Percentiles rank a stretch among this genome's conserved stretches.
These are phyloP conservation scores for Agonopterix alstromeriana DNA, from an alignment of 2,888 invertebrate species.

Conservation along the genomic window DNA sequence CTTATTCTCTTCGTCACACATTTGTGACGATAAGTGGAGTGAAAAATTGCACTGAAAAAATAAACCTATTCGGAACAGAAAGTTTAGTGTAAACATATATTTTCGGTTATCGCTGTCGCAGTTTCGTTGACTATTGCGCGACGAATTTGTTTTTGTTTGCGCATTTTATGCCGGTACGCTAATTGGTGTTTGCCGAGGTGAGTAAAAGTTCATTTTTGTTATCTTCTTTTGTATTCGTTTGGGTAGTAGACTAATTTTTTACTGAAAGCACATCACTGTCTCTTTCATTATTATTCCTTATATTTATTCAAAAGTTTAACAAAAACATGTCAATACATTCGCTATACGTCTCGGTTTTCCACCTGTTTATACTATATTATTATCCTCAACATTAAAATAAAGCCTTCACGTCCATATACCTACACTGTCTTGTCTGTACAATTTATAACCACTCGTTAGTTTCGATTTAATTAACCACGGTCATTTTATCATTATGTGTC, in stretches of 20 bases:
- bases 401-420: background rate
- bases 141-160: constrained; percentile 47
- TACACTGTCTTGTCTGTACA: too few relatives aligned
- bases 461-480: background rate
- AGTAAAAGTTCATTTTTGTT: constrained; percentile 36
- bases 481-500: constrained; percentile 1
- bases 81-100: constrained; percentile 16
- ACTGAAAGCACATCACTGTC: too few relatives aligned
- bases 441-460: background rate
- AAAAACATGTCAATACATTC: too few relatives aligned
- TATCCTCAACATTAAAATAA: too few relatives aligned
- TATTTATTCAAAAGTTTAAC: too few relatives aligned
- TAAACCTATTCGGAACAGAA: constrained; percentile 17
- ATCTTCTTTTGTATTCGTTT: too few relatives aligned
- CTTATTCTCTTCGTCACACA: constrained; percentile 59
- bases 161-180: constrained; percentile 45
- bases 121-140: constrained; percentile 25
- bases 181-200: constrained; percentile 64
- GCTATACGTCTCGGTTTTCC: too few relatives aligned
- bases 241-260: too few relatives aligned
- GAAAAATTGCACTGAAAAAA: constrained; percentile 33
- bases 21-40: constrained; percentile 63
- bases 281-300: too few relatives aligned
- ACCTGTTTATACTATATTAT: too few relatives aligned
- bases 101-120: constrained; percentile 22